Percentiles rank a stretch among this genome's conserved stretches.
Conservation (phyloP, 2,888 invertebrate genomes). For the Drosophila mercatorum region DNA sequence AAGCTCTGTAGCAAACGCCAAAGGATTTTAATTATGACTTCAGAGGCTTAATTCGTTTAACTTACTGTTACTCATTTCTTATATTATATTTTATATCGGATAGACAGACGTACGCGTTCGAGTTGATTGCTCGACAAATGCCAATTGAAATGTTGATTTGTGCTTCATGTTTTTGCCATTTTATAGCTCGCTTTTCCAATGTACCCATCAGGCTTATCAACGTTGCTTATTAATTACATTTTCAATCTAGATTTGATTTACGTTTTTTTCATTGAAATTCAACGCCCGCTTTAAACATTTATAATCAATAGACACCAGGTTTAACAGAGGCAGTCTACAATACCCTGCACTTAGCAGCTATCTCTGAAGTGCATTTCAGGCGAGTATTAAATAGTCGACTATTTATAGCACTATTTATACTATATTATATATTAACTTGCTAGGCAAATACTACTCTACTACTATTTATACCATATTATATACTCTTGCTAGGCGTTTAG, state of each 20-base stretch:
- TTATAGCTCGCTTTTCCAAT: slow-evolving; percentile 49
- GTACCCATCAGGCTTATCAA: slow-evolving; percentile 26
- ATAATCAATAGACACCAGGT: neutral
- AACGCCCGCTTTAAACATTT: slow-evolving; percentile 1
- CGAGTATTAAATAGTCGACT: no score
- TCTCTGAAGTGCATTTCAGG: neutral
- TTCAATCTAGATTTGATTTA: slow-evolving; percentile 3
- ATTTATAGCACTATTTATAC: no score
- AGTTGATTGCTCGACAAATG: neutral
- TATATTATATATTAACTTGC: no score
- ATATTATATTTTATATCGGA: neutral
- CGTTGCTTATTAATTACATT: slow-evolving; percentile 20
- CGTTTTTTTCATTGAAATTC: slow-evolving; percentile 1
- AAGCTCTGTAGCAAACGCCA: slow-evolving; percentile 54
- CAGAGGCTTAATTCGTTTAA: slow-evolving; percentile 21
- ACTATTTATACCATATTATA: no score
- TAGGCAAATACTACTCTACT: no score
- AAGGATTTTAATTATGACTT: slow-evolving; percentile 42
- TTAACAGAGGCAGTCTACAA: neutral
- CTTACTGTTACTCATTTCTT: slow-evolving; percentile 49
- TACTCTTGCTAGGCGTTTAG: no score
- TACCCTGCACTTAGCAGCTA: neutral
- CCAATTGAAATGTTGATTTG: slow-evolving; percentile 22
- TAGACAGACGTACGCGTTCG: neutral
- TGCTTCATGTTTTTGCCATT: neutral